These are phyloP conservation scores for Oryctolagus cuniculus DNA, from an alignment of 2,113 vertebrate genomes.

Conservation along the genomic window DNA sequence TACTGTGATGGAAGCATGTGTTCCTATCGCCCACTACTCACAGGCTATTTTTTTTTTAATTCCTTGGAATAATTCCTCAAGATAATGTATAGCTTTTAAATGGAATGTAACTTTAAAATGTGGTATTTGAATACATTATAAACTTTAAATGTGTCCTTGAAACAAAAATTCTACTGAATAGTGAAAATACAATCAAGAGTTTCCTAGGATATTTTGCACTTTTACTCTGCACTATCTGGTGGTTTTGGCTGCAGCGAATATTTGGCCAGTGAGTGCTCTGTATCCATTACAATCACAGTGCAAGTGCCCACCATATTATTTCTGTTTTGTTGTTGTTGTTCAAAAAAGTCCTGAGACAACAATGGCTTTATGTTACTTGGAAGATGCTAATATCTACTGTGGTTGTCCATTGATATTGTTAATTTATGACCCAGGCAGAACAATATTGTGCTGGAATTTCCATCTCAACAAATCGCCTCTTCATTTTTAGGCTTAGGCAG, in stretches of 20 bases:
- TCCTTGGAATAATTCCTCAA: neutral
- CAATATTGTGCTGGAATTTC: neutral
- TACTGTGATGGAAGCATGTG: neutral
- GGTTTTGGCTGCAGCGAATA: neutral
- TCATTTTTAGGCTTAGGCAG: neutral
- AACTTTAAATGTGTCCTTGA: neutral
- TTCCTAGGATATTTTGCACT: neutral
- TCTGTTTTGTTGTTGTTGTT: neutral
- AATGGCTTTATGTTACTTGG: neutral
- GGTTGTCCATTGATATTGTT: neutral
- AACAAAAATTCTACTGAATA: conserved; percentile 18
- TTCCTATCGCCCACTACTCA: neutral
- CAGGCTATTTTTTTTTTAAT: neutral
- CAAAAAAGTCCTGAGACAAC: neutral
- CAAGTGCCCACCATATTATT: too few relatives aligned
- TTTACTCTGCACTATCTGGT: too few relatives aligned
- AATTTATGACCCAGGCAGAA: neutral
- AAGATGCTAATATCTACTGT: neutral
- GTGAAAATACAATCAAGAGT: conserved; percentile 19
- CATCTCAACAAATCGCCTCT: neutral
- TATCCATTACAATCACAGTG: neutral
- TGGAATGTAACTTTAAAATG: neutral
- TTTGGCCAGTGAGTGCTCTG: neutral
- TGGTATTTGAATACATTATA: conserved; percentile 6
- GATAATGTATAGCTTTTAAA: neutral